Evolutionary conservation across 2,888 invertebrate species (phyloP), one percentile per base, ranked within the genome.

Genomic region (Coleophora deauratella): DNA sequence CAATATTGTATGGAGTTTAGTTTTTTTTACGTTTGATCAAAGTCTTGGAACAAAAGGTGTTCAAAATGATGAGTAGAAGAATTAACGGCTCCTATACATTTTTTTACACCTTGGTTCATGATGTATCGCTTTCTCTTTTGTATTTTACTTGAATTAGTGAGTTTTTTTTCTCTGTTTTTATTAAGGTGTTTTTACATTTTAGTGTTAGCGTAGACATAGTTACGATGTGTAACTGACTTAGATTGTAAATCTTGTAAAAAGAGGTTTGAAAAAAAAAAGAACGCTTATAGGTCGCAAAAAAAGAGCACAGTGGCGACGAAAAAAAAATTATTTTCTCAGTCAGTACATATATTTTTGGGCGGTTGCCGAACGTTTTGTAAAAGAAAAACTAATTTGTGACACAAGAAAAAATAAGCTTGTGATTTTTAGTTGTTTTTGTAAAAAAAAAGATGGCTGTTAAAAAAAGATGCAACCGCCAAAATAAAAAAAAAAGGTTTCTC

Each of bases 381-480:
- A 51, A 48, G 42, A 46, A 50, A n/a, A 33, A 21, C 21, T 44
- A 32, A 51, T 48, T 65, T 79, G 79, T 81, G 76, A 81, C 79
- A 60, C 79, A 67, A 74, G 80, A 82, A 82, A 82, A 81, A 68
- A 81, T 39, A 47, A 45, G 45, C 80, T 80, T 74, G 81, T 73
- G 79, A 53, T 43, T 54, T 65, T 57, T 60, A 59, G 65, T 68
- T 70, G 58, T 51, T 71, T 73, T 74, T 74, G 63, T 72, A 65
- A 66, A 72, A 76, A 75, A 62, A 58, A 56, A 55, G 57, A 54
- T 58, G 57, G 59, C 53, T 55, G 54, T 58, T 52, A 47, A 52
- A 68, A 72, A 71, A 61, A 67, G 53, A 54, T 48, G 67, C 69
- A 67, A 72, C 79, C 79, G 77, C 74, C 73, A 66, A 62, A 69